Percentiles rank a stretch among this genome's conserved stretches.
Evolutionary conservation across 1,140 invertebrate genomes (phyloP).

Genomic region (Drosophila novamexicana): DNA sequence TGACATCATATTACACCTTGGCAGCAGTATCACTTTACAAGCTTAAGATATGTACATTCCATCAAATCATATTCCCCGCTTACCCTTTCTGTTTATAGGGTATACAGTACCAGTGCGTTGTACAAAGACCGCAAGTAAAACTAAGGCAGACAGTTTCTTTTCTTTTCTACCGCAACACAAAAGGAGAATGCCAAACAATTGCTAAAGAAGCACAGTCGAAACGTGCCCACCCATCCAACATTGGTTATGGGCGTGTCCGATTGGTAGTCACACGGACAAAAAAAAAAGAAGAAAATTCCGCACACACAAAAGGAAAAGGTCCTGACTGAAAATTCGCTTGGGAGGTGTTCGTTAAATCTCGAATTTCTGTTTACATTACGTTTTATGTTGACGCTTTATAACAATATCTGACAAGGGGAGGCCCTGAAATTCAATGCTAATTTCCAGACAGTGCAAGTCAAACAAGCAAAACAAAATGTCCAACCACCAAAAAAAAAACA

Average conservation of each 20-base stretch:
- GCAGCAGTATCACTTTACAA: too few species aligned
- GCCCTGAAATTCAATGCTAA: slow-evolving; percentile 70
- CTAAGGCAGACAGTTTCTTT: slow-evolving; percentile 39
- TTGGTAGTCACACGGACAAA: neutral
- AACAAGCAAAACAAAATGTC: slow-evolving; percentile 39
- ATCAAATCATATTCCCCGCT: neutral
- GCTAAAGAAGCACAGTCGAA: slow-evolving; percentile 3
- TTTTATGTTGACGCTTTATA: slow-evolving; percentile 2
- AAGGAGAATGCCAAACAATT: slow-evolving; percentile 21
- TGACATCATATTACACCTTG: too few species aligned
- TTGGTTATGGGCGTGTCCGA: slow-evolving; percentile 46
- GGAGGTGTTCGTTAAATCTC: slow-evolving; percentile 61
- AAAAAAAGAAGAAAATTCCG: neutral
- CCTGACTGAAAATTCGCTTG: slow-evolving; percentile 24
- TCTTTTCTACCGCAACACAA: slow-evolving; percentile 35
- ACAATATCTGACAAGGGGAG: neutral
- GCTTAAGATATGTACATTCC: too few species aligned
- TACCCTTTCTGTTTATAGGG: slow-evolving; percentile 8
- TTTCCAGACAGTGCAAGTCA: slow-evolving; percentile 66
- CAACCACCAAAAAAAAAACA: slow-evolving; percentile 2
- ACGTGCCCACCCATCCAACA: neutral
- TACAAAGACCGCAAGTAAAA: slow-evolving; percentile 29
- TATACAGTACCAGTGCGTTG: slow-evolving; percentile 5
- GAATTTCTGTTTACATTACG: slow-evolving; percentile 58
- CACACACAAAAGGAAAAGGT: slow-evolving; percentile 2